Evolutionary conservation across 2,888 invertebrate species (phyloP), one percentile per base, ranked within the genome.

Genomic region (Dasysyrphus tricinctus): DNA sequence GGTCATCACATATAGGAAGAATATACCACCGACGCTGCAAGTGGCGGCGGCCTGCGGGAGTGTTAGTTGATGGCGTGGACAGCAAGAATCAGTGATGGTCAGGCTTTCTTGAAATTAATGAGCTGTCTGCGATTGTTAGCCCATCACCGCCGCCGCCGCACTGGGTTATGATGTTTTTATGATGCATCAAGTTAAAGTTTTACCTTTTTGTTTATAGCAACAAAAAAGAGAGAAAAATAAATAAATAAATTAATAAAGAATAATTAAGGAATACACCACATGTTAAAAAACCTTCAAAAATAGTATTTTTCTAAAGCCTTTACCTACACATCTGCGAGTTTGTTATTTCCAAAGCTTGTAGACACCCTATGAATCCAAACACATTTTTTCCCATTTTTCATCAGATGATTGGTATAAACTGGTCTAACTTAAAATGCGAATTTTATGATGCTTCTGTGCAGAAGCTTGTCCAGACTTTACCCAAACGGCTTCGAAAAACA

Each of bases 41-140:
- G 32, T 39, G 11, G 37, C 11, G 32, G 32, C 11, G n/a, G n/a
- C 14, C 14, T 0, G 29, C 11, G 49, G 12, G 12, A 32, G 29
- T 63, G n/a, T n/a, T 14, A 0, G 44, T 63, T 34, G 37, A 37
- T 51, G 79, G 80, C 59, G 65, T 3, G 8, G 44, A 61, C 39
- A 39, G 59, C 11, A 5, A 12, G n/a, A 65, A 44, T 29, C 37
- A 56, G 32, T 49, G 63, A 65, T 70, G 61, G 16, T 65, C 72
- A 37, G 76, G 69, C 80, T 85, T 73, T 65, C 49, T 56, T 24
- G 9, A 56, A 80, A 85, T 85, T 85, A 85, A 85, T 85, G 85
- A 85, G 80, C 76, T 80, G 85, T 85, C 77, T 85, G 80, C 73
- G 80, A 67, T 80, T 85, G 73, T 61, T 59, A 54, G 76, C 6